phyloP scores from a whole-genome alignment of 2,888 invertebrate species.

The Heliconius sara region DNA sequence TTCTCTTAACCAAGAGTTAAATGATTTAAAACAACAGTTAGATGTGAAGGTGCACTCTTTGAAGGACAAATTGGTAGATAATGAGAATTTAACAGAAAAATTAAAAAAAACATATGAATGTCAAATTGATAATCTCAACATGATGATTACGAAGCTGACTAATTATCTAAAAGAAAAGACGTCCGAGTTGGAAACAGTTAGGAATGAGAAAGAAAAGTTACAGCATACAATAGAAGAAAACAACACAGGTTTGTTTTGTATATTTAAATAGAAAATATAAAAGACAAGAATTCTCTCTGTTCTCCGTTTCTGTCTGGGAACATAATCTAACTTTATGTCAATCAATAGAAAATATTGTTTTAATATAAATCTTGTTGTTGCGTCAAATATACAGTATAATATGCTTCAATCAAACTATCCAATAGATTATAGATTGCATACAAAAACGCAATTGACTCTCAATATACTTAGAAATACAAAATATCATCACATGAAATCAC shows the following conservation, averaged over 20 bases:
- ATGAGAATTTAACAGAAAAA: slow-evolving; percentile 66
- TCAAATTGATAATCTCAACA: slow-evolving; percentile 67
- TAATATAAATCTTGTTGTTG: no score
- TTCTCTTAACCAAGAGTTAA: slow-evolving; percentile 60
- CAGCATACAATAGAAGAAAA: slow-evolving; percentile 57
- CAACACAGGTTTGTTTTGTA: slow-evolving; percentile 54
- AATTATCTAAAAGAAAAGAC: slow-evolving; percentile 69
- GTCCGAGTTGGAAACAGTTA: slow-evolving; percentile 57
- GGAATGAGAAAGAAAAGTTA: slow-evolving; percentile 62
- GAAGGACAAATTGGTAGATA: slow-evolving; percentile 66
- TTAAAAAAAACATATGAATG: slow-evolving; percentile 66
- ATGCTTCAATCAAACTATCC: no score
- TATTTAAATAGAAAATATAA: neutral
- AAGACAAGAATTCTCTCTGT: no score
- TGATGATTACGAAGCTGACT: slow-evolving; percentile 65
- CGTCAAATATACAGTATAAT: no score
- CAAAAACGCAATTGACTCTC: no score
- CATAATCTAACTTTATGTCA: no score
- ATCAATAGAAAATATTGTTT: no score
- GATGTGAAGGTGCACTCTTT: slow-evolving; percentile 68
- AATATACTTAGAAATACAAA: no score
- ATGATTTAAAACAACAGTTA: slow-evolving; percentile 64
- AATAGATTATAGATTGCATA: no score
- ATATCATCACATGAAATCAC: no score
- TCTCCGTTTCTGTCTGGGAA: no score